Conservation (phyloP, 1,140 invertebrate genomes). For the Caenorhabditis inopinata region DNA sequence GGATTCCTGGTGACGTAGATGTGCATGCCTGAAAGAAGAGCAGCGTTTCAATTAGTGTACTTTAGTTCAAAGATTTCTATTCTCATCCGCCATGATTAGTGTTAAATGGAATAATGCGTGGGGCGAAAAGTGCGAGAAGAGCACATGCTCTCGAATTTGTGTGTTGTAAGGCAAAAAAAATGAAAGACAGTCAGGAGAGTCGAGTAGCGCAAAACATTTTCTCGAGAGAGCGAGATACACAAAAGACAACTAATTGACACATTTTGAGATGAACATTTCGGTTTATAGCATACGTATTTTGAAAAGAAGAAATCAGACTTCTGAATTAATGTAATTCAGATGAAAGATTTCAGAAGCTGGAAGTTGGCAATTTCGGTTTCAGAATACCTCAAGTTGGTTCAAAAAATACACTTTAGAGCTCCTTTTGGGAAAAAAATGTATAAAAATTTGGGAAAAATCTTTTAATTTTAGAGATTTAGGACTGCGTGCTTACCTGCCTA, state of each 20-base stretch:
- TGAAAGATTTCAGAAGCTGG: too few species aligned
- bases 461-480: too few species aligned
- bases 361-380: too few species aligned
- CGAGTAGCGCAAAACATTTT: not conserved
- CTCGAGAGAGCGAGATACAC: not conserved
- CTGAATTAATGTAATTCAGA: too few species aligned
- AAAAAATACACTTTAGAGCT: too few species aligned
- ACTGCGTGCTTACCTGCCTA: constrained; percentile 1
- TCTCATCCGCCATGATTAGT: not conserved
- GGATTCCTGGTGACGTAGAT: constrained; percentile 21
- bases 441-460: too few species aligned
- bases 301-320: too few species aligned
- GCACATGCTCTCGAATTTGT: constrained; percentile 29
- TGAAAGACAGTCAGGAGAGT: not conserved
- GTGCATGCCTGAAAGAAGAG: not conserved
- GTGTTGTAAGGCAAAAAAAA: constrained; percentile 1
- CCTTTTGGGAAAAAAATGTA: too few species aligned
- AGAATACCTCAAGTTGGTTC: too few species aligned
- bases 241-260: constrained; percentile 27
- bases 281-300: too few species aligned
- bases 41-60: not conserved
- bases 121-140: constrained; percentile 13
- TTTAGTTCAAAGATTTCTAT: not conserved
- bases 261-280: not conserved
- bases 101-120: not conserved